Percentiles rank a stretch among this genome's conserved stretches.
phyloP scores from a whole-genome alignment of 2,888 invertebrate genomes.

The Diplolepis rosae region DNA sequence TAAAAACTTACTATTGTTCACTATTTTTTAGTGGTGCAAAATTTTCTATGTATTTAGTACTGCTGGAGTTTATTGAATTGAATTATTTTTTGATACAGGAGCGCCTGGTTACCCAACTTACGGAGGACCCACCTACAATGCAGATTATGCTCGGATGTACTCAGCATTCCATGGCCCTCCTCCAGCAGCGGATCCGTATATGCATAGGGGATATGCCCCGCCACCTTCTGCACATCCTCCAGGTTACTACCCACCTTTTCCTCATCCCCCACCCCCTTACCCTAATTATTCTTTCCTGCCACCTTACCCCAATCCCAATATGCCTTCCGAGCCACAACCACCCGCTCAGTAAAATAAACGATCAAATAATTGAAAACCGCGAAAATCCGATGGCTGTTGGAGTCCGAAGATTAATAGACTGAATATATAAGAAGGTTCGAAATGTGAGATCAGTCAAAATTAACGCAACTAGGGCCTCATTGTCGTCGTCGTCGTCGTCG shows the following conservation, averaged over 20 bases:
- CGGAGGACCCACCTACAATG: slow-evolving; percentile 68
- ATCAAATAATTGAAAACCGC: slow-evolving; percentile 8
- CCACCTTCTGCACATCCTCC: slow-evolving; percentile 63
- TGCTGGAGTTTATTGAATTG: no score
- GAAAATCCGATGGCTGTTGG: slow-evolving; percentile 50
- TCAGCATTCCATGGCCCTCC: slow-evolving; percentile 70
- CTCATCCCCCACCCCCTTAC: slow-evolving; percentile 76
- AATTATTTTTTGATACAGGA: slow-evolving; percentile 52
- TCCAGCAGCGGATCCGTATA: slow-evolving; percentile 69
- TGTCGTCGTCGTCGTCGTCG: no score
- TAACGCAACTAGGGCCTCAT: slow-evolving; percentile 52
- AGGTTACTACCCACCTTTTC: slow-evolving; percentile 71
- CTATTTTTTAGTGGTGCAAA: no score
- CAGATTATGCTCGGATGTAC: slow-evolving; percentile 71
- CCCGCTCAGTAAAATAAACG: slow-evolving; percentile 65
- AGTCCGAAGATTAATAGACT: slow-evolving; percentile 62
- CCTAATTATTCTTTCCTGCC: slow-evolving; percentile 76
- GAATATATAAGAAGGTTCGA: slow-evolving; percentile 62
- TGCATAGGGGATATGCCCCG: slow-evolving; percentile 69
- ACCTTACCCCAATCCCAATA: slow-evolving; percentile 75
- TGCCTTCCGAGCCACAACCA: slow-evolving; percentile 71
- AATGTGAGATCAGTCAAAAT: slow-evolving; percentile 63
- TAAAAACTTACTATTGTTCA: no score
- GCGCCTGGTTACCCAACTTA: slow-evolving; percentile 69
- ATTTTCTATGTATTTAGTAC: no score